Percentiles rank a stretch among this genome's conserved stretches.
phyloP scores from a whole-genome alignment of 2,797 vertebrate species.

The Sebastes wilsoni region DNA sequence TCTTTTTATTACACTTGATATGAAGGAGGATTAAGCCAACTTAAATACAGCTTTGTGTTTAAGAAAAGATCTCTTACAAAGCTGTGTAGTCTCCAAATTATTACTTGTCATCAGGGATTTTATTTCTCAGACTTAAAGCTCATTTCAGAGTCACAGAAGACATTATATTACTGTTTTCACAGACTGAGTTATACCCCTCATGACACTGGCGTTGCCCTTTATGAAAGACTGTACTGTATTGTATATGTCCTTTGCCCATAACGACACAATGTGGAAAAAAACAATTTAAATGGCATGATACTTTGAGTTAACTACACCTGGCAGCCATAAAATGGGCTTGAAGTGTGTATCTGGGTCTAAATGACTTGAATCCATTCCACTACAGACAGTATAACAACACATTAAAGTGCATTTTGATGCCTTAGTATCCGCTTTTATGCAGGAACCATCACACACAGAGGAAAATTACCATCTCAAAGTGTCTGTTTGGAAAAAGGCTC shows the following conservation, averaged over 20 bases:
- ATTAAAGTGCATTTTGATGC: not conserved
- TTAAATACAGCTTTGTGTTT: not conserved
- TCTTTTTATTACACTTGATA: not conserved
- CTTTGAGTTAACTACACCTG: not conserved
- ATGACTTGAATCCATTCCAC: not conserved
- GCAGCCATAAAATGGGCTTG: not conserved
- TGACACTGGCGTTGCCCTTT: not conserved
- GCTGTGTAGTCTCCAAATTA: not conserved
- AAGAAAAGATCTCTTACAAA: not conserved
- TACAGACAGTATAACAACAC: not conserved
- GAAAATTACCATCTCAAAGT: slow-evolving; percentile 31
- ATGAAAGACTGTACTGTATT: not conserved
- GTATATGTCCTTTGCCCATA: too few species aligned
- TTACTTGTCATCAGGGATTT: not conserved
- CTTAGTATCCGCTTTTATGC: not conserved
- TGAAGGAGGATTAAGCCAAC: not conserved
- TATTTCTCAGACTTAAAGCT: not conserved
- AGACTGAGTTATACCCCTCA: not conserved
- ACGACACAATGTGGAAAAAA: not conserved
- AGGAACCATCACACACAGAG: not conserved
- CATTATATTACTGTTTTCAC: not conserved
- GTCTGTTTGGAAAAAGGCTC: not conserved
- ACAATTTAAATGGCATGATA: not conserved
- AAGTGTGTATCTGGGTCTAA: not conserved
- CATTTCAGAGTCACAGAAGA: not conserved